phyloP scores from a whole-genome alignment of 2,888 invertebrate genomes.

The Brenthis daphne region DNA sequence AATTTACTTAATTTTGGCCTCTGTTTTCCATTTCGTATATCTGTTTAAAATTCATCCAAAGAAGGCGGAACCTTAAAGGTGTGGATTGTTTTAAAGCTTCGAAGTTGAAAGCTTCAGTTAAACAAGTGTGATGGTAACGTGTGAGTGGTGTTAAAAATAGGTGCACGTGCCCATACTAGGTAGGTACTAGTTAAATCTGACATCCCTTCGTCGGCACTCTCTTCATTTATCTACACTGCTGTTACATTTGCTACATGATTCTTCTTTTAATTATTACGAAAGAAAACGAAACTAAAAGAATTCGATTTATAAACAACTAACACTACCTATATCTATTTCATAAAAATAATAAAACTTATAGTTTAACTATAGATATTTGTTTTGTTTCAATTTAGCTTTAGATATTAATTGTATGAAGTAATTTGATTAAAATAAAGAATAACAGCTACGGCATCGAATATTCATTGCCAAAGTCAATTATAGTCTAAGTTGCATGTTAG shows the following conservation, averaged over 20 bases:
- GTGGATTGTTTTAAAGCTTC: constrained; percentile 43
- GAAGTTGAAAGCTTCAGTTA: constrained; percentile 44
- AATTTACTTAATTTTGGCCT: constrained; percentile 29
- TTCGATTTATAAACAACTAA: background rate
- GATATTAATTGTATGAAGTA: no score
- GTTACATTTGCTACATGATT: constrained; percentile 38
- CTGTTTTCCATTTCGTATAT: constrained; percentile 29
- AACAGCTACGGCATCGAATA: constrained; percentile 62
- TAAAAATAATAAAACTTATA: no score
- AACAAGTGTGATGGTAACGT: constrained; percentile 42
- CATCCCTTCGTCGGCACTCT: constrained; percentile 52
- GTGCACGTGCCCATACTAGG: constrained; percentile 54
- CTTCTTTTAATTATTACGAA: background rate
- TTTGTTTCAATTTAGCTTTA: no score
- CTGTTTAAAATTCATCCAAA: constrained; percentile 34
- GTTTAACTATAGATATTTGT: no score
- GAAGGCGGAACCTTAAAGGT: constrained; percentile 40
- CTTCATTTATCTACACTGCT: constrained; percentile 47
- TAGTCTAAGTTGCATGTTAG: constrained; percentile 61
- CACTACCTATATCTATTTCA: no score
- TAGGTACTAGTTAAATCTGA: constrained; percentile 38
- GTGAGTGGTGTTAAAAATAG: constrained; percentile 57
- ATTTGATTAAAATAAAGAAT: no score
- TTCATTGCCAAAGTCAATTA: constrained; percentile 63
- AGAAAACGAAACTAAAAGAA: background rate